These are phyloP conservation scores for Cancer borealis DNA, from an alignment of 2,888 invertebrate genomes.

Conservation along the genomic window DNA sequence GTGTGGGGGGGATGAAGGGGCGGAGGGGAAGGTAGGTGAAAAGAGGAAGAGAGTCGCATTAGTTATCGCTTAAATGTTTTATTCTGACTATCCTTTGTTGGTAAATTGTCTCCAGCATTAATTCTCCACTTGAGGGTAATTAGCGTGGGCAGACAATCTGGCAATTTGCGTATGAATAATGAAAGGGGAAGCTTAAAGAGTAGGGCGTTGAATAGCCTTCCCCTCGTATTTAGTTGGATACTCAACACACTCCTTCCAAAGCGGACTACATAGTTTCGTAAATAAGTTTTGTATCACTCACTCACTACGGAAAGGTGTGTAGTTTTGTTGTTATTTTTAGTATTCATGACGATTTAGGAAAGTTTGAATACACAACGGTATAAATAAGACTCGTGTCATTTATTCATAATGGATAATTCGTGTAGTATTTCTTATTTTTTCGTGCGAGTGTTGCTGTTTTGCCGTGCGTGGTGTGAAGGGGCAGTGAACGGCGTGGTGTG, in stretches of 20 bases:
- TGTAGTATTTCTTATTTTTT: neutral
- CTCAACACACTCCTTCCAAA: too few species aligned
- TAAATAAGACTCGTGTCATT: neutral
- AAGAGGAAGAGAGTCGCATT: neutral
- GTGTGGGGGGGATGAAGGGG: too few species aligned
- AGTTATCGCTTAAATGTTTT: neutral
- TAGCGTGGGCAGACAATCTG: neutral
- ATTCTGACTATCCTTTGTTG: neutral
- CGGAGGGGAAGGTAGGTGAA: too few species aligned
- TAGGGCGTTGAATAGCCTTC: neutral
- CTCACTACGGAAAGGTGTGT: too few species aligned
- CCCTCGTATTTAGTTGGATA: too few species aligned
- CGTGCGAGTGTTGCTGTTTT: neutral
- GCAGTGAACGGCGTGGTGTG: neutral
- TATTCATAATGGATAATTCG: slow-evolving; percentile 7
- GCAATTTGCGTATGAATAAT: neutral
- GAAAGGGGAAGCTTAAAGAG: neutral
- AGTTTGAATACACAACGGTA: too few species aligned
- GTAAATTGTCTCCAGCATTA: neutral
- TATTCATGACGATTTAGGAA: too few species aligned
- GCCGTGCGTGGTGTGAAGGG: neutral
- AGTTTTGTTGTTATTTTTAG: too few species aligned
- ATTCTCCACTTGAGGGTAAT: slow-evolving; percentile 12
- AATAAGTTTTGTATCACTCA: neutral
- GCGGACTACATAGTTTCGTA: neutral